Evolutionary conservation across 2,888 invertebrate species (phyloP).

Genomic region (Metellina segmentata): DNA sequence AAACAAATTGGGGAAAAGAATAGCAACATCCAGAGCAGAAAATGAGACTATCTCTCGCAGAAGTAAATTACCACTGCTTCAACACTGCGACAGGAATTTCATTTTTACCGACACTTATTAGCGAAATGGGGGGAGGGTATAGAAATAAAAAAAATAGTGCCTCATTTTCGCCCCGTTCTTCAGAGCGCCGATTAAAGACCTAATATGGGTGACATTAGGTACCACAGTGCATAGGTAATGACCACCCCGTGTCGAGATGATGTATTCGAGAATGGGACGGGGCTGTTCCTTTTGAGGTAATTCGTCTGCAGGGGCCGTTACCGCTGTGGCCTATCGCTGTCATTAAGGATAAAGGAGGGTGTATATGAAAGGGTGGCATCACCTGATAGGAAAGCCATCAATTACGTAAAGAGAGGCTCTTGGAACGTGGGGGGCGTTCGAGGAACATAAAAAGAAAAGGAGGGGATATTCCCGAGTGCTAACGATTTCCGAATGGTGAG

Average conservation of each 20-base stretch:
- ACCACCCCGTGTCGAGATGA: constrained; percentile 35
- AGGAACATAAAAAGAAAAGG: constrained; percentile 37
- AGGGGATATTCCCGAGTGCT: constrained; percentile 56
- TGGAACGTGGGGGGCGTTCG: constrained; percentile 55
- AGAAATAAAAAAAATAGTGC: neutral
- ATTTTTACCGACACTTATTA: constrained; percentile 5
- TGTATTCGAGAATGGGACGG: constrained; percentile 22
- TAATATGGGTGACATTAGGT: constrained; percentile 41
- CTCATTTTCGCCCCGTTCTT: constrained; percentile 39
- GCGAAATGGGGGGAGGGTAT: neutral
- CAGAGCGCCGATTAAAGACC: constrained; percentile 40
- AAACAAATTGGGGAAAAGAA: no score
- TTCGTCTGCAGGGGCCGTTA: constrained; percentile 59
- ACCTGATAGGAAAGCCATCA: constrained; percentile 74
- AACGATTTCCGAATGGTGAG: constrained; percentile 72
- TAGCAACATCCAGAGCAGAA: no score
- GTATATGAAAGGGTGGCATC: constrained; percentile 34
- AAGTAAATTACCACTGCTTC: neutral
- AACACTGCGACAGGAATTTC: neutral
- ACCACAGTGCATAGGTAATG: constrained; percentile 60
- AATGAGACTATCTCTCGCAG: neutral
- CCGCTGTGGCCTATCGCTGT: constrained; percentile 68
- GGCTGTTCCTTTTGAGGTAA: constrained; percentile 28
- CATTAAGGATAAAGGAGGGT: constrained; percentile 62
- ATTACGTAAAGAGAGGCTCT: constrained; percentile 59